These are phyloP conservation scores for Temnothorax ravouxi DNA, from an alignment of 2,888 invertebrate species.

Conservation along the genomic window DNA sequence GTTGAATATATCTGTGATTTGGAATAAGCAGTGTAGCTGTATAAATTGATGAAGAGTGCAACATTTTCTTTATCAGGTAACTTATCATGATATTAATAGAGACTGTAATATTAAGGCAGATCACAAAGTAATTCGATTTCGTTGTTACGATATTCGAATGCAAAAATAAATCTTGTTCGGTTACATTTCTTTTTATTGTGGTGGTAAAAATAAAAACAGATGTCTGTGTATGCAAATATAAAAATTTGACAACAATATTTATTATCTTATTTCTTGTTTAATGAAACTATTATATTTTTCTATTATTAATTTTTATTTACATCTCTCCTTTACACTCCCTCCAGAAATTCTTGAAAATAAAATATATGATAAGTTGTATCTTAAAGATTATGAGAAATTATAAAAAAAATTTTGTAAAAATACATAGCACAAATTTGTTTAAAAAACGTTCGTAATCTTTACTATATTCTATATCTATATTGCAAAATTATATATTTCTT, in stretches of 20 bases:
- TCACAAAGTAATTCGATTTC: not conserved
- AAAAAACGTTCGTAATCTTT: not conserved
- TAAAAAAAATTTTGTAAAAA: not conserved
- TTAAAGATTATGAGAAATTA: not conserved
- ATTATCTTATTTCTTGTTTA: not conserved
- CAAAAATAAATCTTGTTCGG: not conserved
- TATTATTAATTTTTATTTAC: not conserved
- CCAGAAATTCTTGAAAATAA: not conserved
- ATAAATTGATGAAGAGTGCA: not conserved
- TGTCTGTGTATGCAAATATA: not conserved
- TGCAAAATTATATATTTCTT: not conserved
- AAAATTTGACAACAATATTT: not conserved
- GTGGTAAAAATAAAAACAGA: not conserved
- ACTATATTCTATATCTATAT: not conserved
- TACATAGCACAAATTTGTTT: not conserved
- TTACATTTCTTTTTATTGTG: conserved; percentile 14
- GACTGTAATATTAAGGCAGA: not conserved
- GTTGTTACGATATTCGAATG: not conserved
- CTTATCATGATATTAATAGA: not conserved
- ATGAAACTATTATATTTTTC: not conserved
- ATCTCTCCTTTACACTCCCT: not conserved
- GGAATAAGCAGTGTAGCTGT: not conserved
- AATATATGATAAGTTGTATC: not conserved
- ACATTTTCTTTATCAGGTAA: not conserved
- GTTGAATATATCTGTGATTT: not conserved